Base-by-base conservation (phyloP, 2,888 invertebrate genomes). In the Thelaira solivaga region DNA sequence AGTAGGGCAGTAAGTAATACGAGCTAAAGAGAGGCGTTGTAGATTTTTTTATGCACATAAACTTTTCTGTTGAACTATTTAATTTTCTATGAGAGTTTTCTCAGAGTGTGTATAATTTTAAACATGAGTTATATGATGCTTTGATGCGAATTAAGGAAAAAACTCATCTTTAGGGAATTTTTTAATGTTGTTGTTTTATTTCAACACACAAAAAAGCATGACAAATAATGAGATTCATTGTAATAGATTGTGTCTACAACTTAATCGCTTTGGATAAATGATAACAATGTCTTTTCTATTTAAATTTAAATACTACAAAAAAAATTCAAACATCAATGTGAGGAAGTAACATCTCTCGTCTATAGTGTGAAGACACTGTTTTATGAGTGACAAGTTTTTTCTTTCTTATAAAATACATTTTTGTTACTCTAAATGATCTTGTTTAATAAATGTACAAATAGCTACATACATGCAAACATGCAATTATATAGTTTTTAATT, bases 221-320 rank as follows among this genome's bases (percentile, higher is more conserved):
- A 86, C 86, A 88, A 88, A 87, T 88, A 87, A 87, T 86, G 83
- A 87, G 87, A 87, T 88, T 85, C 86, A 85, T 87, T 87, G 86
- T 87, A 87, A 87, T 87, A 87, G 88, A 87, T 87, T 87, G 86
- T 87, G 87, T 87, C 87, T 87, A 87, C 87, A 87, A 87, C 87
- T 87, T 87, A 88, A 87, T 87, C 87, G 88, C 86, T 84, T 86
- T 83, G 86, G 85, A 87, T 87, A 86, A 86, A 87, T 86, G 86
- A 87, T 86, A 86, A 85, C 86, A 86, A 85, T 86, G 84, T 84
- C 62, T 49, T 41, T 69, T 69, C 47, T 71, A 61, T 69, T 76
- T 84, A 82, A 81, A 81, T 81, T 75, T 71, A 69, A 57, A 51
- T 20, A 13, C 6, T 39, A 64, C 0, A 61, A 59, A 41, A 57